phyloP scores from a whole-genome alignment of 2,888 invertebrate genomes.

The Netelia fuscicornis region DNA sequence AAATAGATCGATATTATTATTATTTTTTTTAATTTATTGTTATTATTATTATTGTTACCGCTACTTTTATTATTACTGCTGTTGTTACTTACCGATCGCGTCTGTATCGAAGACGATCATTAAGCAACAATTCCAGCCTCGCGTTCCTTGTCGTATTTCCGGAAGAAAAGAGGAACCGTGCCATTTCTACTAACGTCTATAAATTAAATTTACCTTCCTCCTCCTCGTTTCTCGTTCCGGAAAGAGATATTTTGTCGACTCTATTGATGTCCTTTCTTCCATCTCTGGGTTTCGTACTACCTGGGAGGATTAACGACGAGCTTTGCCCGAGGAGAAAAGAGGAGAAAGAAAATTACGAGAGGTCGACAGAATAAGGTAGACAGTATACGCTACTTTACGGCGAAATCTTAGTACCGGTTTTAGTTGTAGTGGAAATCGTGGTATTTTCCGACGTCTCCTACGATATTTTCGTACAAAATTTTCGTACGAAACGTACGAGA shows the following conservation, averaged over 20 bases:
- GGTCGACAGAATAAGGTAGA: constrained; percentile 6
- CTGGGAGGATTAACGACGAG: constrained; percentile 39
- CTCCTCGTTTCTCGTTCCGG: not conserved
- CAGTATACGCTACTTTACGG: constrained; percentile 5
- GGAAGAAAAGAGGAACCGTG: constrained; percentile 4
- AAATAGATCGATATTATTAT: not conserved
- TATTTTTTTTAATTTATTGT: not conserved
- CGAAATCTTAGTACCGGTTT: constrained; percentile 5
- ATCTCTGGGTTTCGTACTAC: constrained; percentile 10
- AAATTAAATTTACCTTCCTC: constrained; percentile 43
- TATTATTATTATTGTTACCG: not conserved
- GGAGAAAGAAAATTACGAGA: constrained; percentile 14
- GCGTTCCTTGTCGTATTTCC: not conserved
- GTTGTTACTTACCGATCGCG: not conserved
- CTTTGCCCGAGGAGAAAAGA: not conserved
- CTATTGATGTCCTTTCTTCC: constrained; percentile 2
- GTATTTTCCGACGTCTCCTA: not conserved
- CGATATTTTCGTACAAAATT: constrained; percentile 23
- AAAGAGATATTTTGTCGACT: constrained; percentile 35
- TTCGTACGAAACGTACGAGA: not conserved
- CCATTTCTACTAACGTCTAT: not conserved
- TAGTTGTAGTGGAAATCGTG: constrained; percentile 1
- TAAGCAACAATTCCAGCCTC: not conserved
- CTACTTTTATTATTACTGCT: constrained; percentile 1
- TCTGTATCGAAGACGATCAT: constrained; percentile 6